phyloP scores from a whole-genome alignment of 2,888 invertebrate species.

The Dynastes tityus region DNA sequence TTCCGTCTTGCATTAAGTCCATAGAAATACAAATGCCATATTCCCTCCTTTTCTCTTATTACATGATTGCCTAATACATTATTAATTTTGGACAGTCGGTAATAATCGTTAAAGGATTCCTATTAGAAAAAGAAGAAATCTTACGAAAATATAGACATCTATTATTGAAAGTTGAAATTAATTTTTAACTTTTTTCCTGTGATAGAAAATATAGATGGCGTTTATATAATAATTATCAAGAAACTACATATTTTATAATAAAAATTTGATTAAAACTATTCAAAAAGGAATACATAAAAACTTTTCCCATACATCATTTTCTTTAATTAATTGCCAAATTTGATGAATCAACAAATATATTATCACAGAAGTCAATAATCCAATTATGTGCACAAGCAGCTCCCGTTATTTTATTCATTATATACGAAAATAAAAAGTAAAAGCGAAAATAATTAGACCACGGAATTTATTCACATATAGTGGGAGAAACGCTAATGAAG shows the following conservation, averaged over 20 bases:
- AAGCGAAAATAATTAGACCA: slow-evolving; percentile 47
- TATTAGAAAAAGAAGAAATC: too few relatives aligned
- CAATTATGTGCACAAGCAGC: neutral
- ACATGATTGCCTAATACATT: too few relatives aligned
- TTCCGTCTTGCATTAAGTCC: too few relatives aligned
- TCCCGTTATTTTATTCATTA: neutral
- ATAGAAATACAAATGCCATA: too few relatives aligned
- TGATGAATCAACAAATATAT: neutral
- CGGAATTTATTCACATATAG: slow-evolving; percentile 6
- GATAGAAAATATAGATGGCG: too few relatives aligned
- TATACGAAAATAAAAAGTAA: slow-evolving; percentile 37
- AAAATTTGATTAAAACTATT: neutral
- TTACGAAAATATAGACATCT: too few relatives aligned
- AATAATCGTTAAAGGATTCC: too few relatives aligned
- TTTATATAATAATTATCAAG: too few relatives aligned
- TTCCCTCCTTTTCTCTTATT: too few relatives aligned
- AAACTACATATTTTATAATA: neutral
- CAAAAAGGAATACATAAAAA: neutral
- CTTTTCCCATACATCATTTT: neutral
- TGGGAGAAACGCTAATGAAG: neutral
- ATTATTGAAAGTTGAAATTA: too few relatives aligned
- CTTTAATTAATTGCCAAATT: neutral
- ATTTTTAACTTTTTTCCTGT: too few relatives aligned
- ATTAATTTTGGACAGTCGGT: too few relatives aligned
- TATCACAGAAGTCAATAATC: slow-evolving; percentile 7